A percentile compares a stretch with the other conserved stretches of the same genome.
Evolutionary conservation across 2,888 invertebrate species (phyloP).

Genomic region (Cataglyphis albicans): DNA sequence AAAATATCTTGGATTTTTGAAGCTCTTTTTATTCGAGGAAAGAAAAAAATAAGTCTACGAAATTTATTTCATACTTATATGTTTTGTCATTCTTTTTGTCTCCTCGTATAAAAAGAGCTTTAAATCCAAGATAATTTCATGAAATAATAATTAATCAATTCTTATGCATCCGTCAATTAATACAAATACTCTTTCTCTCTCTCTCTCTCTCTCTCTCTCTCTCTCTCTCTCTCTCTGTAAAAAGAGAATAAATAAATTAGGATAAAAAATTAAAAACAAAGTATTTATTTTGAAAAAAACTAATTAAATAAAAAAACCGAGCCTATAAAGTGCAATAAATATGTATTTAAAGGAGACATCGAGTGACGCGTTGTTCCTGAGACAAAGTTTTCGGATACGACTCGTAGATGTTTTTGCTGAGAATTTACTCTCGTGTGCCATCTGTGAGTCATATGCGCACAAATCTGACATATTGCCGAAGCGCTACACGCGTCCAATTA

Average conservation of each 20-base stretch:
- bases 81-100: not conserved
- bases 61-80: not conserved
- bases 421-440: not conserved
- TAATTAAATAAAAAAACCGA: not conserved
- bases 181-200: not conserved
- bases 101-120: not conserved
- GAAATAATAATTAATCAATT: too few relatives aligned
- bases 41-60: not conserved
- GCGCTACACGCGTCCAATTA: conserved; percentile 4
- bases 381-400: not conserved
- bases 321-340: not conserved
- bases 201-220: not conserved
- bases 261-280: not conserved
- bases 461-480: not conserved
- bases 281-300: not conserved
- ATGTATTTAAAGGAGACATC: not conserved
- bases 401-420: not conserved
- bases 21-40: not conserved
- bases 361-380: not conserved
- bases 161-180: too few relatives aligned
- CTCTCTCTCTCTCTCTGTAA: not conserved
- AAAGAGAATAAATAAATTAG: not conserved
- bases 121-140: too few relatives aligned
- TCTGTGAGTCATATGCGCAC: not conserved
- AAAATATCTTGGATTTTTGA: not conserved